Percentiles rank a stretch among this genome's conserved stretches.
Evolutionary conservation across 1,140 invertebrate species (phyloP).

Genomic region (Alviniconcha marisindica): DNA sequence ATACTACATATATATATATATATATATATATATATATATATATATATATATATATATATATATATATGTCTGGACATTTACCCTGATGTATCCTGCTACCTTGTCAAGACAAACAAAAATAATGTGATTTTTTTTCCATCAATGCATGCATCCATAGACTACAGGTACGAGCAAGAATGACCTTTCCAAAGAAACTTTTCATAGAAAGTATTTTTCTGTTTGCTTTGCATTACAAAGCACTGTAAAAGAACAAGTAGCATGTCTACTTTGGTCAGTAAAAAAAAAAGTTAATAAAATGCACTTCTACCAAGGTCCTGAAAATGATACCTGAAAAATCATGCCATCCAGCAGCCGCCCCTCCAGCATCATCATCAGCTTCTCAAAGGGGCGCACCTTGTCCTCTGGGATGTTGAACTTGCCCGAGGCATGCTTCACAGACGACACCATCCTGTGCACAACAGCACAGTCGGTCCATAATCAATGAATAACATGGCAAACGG

Average conservation of each 20-base stretch:
- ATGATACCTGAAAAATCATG: slow-evolving; percentile 81
- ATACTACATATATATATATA: not conserved
- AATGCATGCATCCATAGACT: too few relatives aligned
- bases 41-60: not conserved
- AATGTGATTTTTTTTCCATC: too few relatives aligned
- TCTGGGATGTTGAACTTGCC: slow-evolving; percentile 80
- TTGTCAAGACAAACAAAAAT: slow-evolving; percentile 14
- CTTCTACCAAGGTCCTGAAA: too few relatives aligned
- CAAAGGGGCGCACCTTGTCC: slow-evolving; percentile 81
- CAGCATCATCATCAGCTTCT: slow-evolving; percentile 82
- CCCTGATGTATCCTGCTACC: not conserved
- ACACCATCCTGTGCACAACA: slow-evolving; percentile 78
- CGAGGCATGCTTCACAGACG: slow-evolving; percentile 83
- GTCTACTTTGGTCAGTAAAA: not conserved
- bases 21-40: not conserved
- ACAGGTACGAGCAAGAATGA: too few relatives aligned
- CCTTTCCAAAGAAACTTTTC: too few relatives aligned
- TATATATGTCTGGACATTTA: not conserved
- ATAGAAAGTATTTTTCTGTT: too few relatives aligned
- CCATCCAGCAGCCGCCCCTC: slow-evolving; percentile 82
- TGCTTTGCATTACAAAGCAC: not conserved
- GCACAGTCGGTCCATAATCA: not conserved
- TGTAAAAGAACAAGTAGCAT: too few relatives aligned
- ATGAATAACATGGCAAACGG: too few relatives aligned
- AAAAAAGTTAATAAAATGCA: not conserved